Percentiles rank a stretch among this genome's conserved stretches.
Evolutionary conservation across 2,113 vertebrate genomes (phyloP).

Genomic region (Leptobrachium leishanense): DNA sequence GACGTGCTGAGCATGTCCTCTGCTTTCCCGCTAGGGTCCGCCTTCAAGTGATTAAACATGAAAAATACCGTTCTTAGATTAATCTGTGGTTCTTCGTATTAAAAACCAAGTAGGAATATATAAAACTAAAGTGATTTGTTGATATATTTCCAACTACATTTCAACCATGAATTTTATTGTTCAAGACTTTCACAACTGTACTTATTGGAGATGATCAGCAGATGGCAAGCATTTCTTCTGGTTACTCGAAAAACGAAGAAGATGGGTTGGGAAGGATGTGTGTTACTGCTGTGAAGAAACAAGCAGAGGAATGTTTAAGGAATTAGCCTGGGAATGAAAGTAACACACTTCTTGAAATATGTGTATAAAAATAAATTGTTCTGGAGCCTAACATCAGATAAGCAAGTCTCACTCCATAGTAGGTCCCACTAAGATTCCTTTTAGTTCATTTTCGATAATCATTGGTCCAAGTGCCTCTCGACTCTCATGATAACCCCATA

Average conservation of each 20-base stretch:
- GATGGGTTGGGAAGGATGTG: neutral
- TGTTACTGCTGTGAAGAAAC: slow-evolving; percentile 6
- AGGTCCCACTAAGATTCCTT: slow-evolving; percentile 35
- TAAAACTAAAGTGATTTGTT: no score
- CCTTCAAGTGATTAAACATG: no score
- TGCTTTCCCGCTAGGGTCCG: no score
- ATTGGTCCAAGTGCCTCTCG: slow-evolving; percentile 39
- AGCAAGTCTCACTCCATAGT: slow-evolving; percentile 12
- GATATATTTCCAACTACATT: no score
- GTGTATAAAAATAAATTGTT: slow-evolving; percentile 25
- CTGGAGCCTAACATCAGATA: slow-evolving; percentile 29
- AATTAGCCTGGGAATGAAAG: neutral
- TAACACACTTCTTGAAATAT: slow-evolving; percentile 19
- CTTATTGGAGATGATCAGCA: neutral
- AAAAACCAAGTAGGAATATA: no score
- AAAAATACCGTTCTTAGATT: no score
- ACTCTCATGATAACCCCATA: slow-evolving; percentile 38
- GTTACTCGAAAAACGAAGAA: neutral
- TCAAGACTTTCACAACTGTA: neutral
- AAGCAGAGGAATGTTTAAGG: neutral
- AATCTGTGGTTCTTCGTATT: no score
- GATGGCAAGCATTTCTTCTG: neutral
- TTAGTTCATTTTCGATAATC: slow-evolving; percentile 45
- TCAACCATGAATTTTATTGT: neutral
- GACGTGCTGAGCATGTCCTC: no score